Evolutionary conservation across 2,888 invertebrate species (phyloP).

Genomic region (Thelaira solivaga): DNA sequence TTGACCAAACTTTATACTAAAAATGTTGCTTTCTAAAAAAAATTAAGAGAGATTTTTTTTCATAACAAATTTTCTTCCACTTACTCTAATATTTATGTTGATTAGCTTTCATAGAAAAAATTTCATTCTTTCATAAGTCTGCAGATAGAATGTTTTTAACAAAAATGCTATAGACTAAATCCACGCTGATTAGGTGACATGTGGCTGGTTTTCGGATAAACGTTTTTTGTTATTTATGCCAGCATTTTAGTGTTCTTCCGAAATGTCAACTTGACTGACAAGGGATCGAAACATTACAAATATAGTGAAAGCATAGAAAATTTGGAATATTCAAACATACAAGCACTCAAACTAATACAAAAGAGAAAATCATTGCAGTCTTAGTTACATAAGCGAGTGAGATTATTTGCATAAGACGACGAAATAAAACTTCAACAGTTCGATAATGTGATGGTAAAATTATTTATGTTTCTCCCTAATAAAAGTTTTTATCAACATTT

Average conservation of each 20-base stretch:
- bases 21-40: too few relatives aligned
- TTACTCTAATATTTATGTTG: too few relatives aligned
- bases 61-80: too few relatives aligned
- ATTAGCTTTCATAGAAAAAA: too few relatives aligned
- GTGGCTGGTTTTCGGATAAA: slow-evolving; percentile 39
- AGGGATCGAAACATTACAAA: slow-evolving; percentile 32
- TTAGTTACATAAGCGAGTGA: slow-evolving; percentile 10
- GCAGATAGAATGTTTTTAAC: slow-evolving; percentile 50
- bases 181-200: slow-evolving; percentile 60
- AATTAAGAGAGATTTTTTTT: too few relatives aligned
- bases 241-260: slow-evolving; percentile 11
- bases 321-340: neutral
- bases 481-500: too few relatives aligned
- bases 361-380: neutral
- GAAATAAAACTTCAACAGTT: slow-evolving; percentile 41
- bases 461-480: slow-evolving; percentile 6
- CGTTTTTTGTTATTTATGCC: slow-evolving; percentile 22
- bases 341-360: neutral
- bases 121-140: slow-evolving; percentile 68
- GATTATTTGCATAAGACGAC: slow-evolving; percentile 21
- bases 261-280: slow-evolving; percentile 54
- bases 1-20: too few relatives aligned
- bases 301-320: slow-evolving; percentile 12
- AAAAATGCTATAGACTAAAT: slow-evolving; percentile 11
- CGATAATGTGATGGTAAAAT: slow-evolving; percentile 46